A percentile compares a stretch with the other conserved stretches of the same genome.
Evolutionary conservation across 2,797 vertebrate genomes (phyloP).

Genomic region (Eulemur mongoz): DNA sequence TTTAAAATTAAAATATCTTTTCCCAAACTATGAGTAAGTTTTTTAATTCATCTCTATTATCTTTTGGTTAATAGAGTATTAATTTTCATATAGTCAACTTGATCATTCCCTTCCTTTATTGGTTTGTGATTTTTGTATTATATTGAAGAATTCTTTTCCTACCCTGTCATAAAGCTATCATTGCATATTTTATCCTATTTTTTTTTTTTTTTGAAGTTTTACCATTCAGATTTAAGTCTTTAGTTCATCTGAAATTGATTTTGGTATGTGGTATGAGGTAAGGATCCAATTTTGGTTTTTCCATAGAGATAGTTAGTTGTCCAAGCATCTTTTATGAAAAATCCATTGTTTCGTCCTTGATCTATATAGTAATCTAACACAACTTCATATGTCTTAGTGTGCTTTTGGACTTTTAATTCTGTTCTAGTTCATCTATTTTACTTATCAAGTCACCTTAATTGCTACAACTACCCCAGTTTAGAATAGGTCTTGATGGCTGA

Average conservation of each 20-base stretch:
- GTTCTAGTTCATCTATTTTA: background rate
- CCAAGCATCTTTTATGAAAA: background rate
- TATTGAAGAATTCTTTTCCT: background rate
- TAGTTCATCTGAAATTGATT: background rate
- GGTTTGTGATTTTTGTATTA: background rate
- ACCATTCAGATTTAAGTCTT: background rate
- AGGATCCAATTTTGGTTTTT: background rate
- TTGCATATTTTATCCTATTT: background rate
- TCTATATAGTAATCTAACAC: background rate
- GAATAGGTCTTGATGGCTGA: background rate
- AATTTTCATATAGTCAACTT: background rate
- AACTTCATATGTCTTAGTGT: background rate
- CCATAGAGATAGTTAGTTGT: background rate
- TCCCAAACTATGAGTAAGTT: background rate
- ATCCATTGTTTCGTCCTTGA: background rate
- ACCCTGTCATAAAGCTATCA: background rate
- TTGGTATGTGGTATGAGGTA: background rate
- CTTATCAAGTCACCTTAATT: background rate
- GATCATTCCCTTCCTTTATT: background rate
- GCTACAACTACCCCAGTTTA: background rate
- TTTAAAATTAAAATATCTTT: background rate
- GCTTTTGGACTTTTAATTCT: background rate
- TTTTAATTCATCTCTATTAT: background rate
- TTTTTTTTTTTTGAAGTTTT: background rate
- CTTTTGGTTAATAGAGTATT: background rate